A percentile compares a stretch with the other conserved stretches of the same genome.
Conservation (phyloP, 2,888 invertebrate species). For the Drosophila mimica region DNA sequence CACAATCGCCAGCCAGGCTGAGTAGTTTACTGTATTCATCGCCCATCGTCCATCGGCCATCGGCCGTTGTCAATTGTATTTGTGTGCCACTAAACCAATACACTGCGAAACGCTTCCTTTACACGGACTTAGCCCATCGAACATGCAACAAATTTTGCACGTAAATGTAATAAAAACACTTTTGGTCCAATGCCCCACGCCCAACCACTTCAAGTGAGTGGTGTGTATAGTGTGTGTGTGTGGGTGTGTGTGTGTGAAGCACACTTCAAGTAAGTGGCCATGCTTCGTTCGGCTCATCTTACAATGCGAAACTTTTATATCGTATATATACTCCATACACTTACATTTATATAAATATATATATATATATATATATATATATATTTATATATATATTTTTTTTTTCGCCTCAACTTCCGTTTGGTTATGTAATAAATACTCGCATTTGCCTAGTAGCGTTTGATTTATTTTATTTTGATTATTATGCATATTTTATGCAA, state of each 20-base stretch:
- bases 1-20: conserved; percentile 25
- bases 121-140: conserved; percentile 57
- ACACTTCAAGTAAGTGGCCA: conserved; percentile 57
- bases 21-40: conserved; percentile 19
- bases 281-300: conserved; percentile 56
- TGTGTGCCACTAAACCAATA: conserved; percentile 72
- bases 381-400: conserved; percentile 1
- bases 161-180: conserved; percentile 83
- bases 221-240: conserved; percentile 12
- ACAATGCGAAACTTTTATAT: conserved; percentile 33
- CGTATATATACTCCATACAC: background rate
- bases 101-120: conserved; percentile 65
- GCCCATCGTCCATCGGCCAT: conserved; percentile 15
- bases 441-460: conserved; percentile 62
- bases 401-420: conserved; percentile 26
- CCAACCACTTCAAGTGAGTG: conserved; percentile 58
- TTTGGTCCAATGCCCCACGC: conserved; percentile 46
- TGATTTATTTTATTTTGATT: conserved; percentile 81
- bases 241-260: conserved; percentile 42
- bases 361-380: conserved; percentile 1
- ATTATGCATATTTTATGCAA: conserved; percentile 78
- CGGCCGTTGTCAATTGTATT: conserved; percentile 72
- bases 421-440: conserved; percentile 67
- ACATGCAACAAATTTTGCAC: conserved; percentile 83
- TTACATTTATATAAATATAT: background rate